Evolutionary conservation across 2,888 invertebrate genomes (phyloP), one percentile per base, ranked within the genome.

Genomic region (Campaea margaritaria): DNA sequence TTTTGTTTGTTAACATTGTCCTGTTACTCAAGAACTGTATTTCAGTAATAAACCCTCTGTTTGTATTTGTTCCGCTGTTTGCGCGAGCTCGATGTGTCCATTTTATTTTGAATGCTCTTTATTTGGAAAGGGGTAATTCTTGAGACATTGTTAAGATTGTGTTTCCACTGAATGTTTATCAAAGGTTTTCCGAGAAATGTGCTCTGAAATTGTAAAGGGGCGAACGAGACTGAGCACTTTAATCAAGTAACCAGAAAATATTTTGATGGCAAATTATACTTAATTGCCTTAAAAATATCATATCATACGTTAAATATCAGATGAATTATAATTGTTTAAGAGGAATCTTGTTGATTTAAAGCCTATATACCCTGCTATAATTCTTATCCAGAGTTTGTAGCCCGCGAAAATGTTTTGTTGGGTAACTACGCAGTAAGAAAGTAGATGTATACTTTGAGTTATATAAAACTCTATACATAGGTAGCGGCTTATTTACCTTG

Each of bases 1-100:
- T 88, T 87, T 86, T 84, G 82, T 88, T 87, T 82, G 83, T 84
- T 85, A 83, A 80, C 82, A 81, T 82, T 84, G 83, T 83, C 79
- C 79, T 77, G 79, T 80, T 79, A 78, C 79, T 79, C 74, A 78
- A 76, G 73, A 72, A 68, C 71, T 65, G 70, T 75, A 73, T 76
- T 71, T 73, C 66, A 69, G 66, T 68, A 72, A 70, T 68, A 74
- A 68, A 68, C 69, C 67, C 67, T 70, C 72, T 71, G 69, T 73
- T 68, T 72, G 65, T 64, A 68, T 73, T 68, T 70, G 69, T 67
- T 73, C 49, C 48, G 59, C 48, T 67, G 65, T 72, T 73, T 68
- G 54, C 61, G 59, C 62, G 63, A 53, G 51, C 58, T 64, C 57
- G 49, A 60, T 66, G 59, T 65, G 53, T 57, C 48, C 60, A 57